Base-by-base conservation (phyloP, 2,888 invertebrate species). In the Cataglyphis altisquamis region DNA sequence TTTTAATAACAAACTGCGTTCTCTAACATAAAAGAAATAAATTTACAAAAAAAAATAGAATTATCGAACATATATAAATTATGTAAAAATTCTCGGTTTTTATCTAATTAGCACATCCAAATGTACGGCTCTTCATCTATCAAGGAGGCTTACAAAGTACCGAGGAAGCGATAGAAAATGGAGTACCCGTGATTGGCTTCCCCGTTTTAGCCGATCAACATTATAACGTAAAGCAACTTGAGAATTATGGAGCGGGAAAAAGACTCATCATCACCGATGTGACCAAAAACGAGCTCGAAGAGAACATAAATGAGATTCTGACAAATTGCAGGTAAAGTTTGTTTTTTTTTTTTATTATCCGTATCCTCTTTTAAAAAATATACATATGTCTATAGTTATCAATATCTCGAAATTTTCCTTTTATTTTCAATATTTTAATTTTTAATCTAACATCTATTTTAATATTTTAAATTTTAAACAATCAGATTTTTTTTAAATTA, bases 121-220 rank as follows among this genome's bases (percentile, higher is more conserved):
- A 91, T 67, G 82, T 90, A 41, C 84, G 87, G 52, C 67, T 90
- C 6, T 91, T 89, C 32, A 72, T 91, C 0, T 89, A 86, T 55
- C 90, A 91, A 85, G 91, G 91, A 12, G 91, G 90, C 9, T 18
- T 90, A 12, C 89, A 90, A n/a, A 91, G 90, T 84, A 86, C 86
- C 8, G 91, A 90, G 41, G 91, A 91, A 82, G 89, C 90, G 0
- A 82, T 91, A 60, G 32, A 86, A 45, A 66, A 67, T 39, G 87
- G 83, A 8, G 89, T 91, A 8, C 90, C 91, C 2, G 29, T 91
- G 21, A 74, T 92, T 12, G 90, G 88, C 6, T 80, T 91, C 18
- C 90, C 91, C 21, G 8, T 91, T 32, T 70, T 88, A 3, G 66
- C 72, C 66, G 91, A 92, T 83, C 91, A 92, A 73, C 74, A 66